These are phyloP conservation scores for Callyntrura guangdongensis DNA, from an alignment of 2,888 invertebrate species.

Conservation along the genomic window DNA sequence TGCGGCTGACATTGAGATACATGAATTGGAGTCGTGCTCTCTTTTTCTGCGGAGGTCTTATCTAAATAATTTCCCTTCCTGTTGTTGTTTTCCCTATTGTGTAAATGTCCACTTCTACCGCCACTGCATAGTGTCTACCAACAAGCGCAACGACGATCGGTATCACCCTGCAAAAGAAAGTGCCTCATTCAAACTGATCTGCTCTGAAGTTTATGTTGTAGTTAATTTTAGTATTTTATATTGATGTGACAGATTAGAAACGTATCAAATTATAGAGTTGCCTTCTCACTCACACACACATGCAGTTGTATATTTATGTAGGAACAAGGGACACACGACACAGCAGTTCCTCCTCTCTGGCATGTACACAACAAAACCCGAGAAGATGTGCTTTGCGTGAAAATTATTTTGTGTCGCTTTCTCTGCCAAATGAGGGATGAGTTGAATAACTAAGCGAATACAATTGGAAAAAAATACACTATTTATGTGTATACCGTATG, in stretches of 20 bases:
- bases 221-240: slow-evolving; percentile 55
- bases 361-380: no score
- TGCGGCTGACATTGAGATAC: no score
- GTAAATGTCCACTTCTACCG: no score
- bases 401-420: slow-evolving; percentile 10
- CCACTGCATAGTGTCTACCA: no score
- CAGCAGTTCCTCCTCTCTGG: not conserved
- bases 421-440: slow-evolving; percentile 2
- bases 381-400: no score
- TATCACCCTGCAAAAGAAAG: not conserved
- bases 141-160: not conserved
- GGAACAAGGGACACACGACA: not conserved
- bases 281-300: not conserved
- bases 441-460: not conserved
- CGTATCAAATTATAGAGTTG: slow-evolving; percentile 11
- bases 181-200: slow-evolving; percentile 13
- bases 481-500: not conserved
- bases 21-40: not conserved
- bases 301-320: not conserved
- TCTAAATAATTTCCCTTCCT: slow-evolving; percentile 13
- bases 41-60: not conserved
- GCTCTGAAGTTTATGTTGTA: not conserved
- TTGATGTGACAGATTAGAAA: slow-evolving; percentile 61
- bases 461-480: not conserved
- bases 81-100: no score